phyloP scores from a whole-genome alignment of 2,113 vertebrate genomes.

The Camelus bactrianus region DNA sequence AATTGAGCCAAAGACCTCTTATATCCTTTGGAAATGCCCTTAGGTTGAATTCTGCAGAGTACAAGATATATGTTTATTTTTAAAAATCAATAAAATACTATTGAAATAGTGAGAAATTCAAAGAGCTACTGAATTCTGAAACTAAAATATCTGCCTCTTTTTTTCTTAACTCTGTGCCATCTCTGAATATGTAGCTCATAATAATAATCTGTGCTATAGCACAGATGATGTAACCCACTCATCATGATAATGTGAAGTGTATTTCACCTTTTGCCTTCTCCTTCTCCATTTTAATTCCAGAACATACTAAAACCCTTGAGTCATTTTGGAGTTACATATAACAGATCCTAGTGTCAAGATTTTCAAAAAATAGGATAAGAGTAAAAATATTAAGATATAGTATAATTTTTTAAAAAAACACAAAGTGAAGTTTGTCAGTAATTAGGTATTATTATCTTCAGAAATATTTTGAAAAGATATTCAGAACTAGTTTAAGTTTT shows the following conservation, averaged over 20 bases:
- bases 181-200: neutral
- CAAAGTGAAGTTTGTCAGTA: neutral
- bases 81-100: conserved; percentile 29
- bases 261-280: neutral
- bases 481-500: conserved; percentile 19
- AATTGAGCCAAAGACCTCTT: neutral
- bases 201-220: neutral
- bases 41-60: neutral
- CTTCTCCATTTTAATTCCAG: neutral
- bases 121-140: conserved; percentile 20
- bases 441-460: conserved; percentile 24
- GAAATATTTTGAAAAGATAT: conserved; percentile 1
- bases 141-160: neutral
- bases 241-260: neutral
- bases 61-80: neutral
- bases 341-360: neutral
- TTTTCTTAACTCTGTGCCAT: neutral
- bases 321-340: conserved; percentile 25
- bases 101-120: neutral
- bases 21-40: neutral
- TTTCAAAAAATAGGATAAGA: conserved; percentile 9
- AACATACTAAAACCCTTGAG: neutral
- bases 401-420: neutral
- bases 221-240: neutral
- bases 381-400: conserved; percentile 31